A percentile compares a stretch with the other conserved stretches of the same genome.
Evolutionary conservation across 2,888 invertebrate species (phyloP).

Genomic region (Periphyllus acericola): DNA sequence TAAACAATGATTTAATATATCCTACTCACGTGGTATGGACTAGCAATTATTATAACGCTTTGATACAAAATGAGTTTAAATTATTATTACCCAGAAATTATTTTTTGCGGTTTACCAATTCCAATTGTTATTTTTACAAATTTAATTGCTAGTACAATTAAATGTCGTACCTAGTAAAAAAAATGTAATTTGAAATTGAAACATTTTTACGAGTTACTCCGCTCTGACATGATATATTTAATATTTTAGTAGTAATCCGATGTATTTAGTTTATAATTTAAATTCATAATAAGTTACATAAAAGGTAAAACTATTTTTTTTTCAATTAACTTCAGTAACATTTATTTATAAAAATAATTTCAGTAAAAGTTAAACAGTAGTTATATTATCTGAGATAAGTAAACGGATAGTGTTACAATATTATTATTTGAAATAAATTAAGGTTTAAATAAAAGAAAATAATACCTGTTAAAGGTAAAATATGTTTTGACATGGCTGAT

Average conservation of each 20-base stretch:
- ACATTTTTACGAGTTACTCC: background rate
- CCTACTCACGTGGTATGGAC: background rate
- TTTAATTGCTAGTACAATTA: background rate
- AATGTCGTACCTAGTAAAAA: background rate
- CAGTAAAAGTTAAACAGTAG: background rate
- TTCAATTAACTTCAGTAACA: background rate
- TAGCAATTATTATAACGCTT: background rate
- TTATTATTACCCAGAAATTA: background rate
- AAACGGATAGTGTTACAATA: too few relatives aligned
- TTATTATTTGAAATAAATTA: too few relatives aligned
- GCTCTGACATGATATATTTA: background rate
- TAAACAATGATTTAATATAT: constrained; percentile 2
- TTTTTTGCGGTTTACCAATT: background rate
- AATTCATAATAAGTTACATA: background rate
- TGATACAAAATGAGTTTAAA: background rate
- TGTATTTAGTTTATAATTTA: background rate
- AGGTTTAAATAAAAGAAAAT: too few relatives aligned
- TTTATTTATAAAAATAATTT: background rate
- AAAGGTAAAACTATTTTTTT: background rate
- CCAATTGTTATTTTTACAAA: background rate
- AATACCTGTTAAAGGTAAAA: background rate
- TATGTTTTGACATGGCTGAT: background rate
- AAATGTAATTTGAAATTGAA: background rate
- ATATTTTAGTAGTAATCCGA: background rate
- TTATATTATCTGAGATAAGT: background rate